Evolutionary conservation across 1,140 invertebrate species (phyloP).

Genomic region (Hylyphantes graminicola): DNA sequence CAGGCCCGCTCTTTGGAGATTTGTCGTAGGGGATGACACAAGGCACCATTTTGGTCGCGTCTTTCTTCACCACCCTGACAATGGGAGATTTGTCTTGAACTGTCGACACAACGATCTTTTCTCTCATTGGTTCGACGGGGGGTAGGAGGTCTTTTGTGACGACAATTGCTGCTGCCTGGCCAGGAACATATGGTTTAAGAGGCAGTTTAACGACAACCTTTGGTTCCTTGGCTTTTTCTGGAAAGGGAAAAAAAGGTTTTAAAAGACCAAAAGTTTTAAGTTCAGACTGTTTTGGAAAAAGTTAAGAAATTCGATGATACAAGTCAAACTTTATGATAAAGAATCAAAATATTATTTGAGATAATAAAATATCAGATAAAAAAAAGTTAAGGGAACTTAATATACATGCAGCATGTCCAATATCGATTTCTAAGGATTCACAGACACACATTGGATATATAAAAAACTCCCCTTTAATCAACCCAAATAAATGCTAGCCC

Average conservation of each 20-base stretch:
- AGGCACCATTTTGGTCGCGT: conserved; percentile 55
- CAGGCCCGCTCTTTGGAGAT: conserved; percentile 37
- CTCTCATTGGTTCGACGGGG: background rate
- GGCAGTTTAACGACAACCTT: conserved; percentile 1
- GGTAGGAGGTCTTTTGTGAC: background rate
- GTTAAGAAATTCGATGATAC: no score
- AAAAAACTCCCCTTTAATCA: no score
- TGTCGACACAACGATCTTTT: conserved; percentile 3
- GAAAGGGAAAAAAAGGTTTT: conserved; percentile 2
- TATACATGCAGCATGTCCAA: no score
- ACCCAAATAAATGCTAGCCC: no score
- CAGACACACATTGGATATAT: no score
- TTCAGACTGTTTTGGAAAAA: no score
- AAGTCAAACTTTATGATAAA: no score
- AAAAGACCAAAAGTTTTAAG: no score
- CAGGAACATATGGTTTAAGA: background rate
- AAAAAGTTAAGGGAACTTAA: no score
- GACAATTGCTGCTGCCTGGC: background rate
- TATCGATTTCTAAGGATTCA: no score
- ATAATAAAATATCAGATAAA: no score
- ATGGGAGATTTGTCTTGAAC: conserved; percentile 9
- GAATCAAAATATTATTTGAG: no score
- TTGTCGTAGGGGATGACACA: conserved; percentile 54
- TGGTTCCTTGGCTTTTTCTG: conserved; percentile 1
- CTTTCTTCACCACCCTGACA: conserved; percentile 29